phyloP scores from a whole-genome alignment of 2,797 vertebrate genomes.

The Ambastaia sidthimunki region DNA sequence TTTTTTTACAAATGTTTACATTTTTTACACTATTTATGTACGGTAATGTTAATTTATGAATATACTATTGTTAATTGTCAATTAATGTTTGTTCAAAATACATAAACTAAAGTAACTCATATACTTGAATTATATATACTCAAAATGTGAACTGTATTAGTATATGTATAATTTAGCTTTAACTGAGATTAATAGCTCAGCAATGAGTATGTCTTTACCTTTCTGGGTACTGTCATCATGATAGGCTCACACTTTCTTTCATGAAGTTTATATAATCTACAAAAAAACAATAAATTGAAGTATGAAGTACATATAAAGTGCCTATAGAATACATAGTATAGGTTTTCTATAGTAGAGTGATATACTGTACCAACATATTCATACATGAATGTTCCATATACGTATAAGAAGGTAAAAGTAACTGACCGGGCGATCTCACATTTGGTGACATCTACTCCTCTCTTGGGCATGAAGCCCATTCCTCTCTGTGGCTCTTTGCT shows the following conservation, averaged over 20 bases:
- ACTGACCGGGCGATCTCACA: conserved; percentile 94
- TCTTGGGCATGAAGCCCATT: conserved; percentile 98
- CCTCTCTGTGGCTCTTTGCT: conserved; percentile 97
- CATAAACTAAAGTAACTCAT: background rate
- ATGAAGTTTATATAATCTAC: conserved; percentile 93
- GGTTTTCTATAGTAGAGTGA: no score
- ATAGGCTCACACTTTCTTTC: conserved; percentile 98
- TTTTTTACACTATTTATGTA: background rate
- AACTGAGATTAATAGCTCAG: background rate
- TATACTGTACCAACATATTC: no score
- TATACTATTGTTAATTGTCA: background rate
- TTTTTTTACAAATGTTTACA: no score
- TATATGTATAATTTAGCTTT: background rate
- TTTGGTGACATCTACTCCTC: conserved; percentile 95
- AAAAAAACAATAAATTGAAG: conserved; percentile 4
- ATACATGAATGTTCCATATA: background rate
- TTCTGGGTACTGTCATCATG: conserved; percentile 95
- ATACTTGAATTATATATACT: background rate
- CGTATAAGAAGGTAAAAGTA: background rate
- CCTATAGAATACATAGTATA: no score
- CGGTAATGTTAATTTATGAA: background rate
- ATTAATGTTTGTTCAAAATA: background rate
- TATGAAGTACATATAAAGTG: no score
- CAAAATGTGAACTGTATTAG: background rate
- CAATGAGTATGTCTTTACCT: conserved; percentile 75